Evolutionary conservation across 1,140 invertebrate species (phyloP), one percentile per base, ranked within the genome.

Genomic region (Drosophila busckii): DNA sequence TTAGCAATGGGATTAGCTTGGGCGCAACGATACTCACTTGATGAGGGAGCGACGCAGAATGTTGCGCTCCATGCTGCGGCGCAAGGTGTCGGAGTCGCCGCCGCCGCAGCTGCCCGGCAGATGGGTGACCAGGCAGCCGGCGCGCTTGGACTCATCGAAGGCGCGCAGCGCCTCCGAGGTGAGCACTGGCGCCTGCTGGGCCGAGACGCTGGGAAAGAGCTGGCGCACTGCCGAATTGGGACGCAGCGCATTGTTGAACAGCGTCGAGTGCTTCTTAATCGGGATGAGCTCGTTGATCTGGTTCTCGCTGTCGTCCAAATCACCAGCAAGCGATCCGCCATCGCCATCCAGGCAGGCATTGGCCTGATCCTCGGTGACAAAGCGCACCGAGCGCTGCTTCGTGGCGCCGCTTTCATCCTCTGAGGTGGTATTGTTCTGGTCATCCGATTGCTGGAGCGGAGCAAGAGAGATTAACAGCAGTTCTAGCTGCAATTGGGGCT

Each of bases 191-290:
- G 91, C 90, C 45, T 90, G 89, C 38, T 91, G 90, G 0, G 73
- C 73, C 34, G 89, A 90, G 23, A 90, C 89, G 12, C 84, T 76
- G 1, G 92, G 92, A 68, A 94, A 94, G 1, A 94, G 87, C 68
- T 94, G 93, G 15, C 93, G 88, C 6, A 94, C 92, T 4, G 93
- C 93, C 5, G 92, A 94, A 75, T 94, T 94, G 2, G 92, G 86
- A 15, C 86, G 68, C 38, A 86, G 23, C 10, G 84, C 86, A 29
- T 87, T 87, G 45, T 86, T 87, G 17, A 87, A 87, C 1, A 87
- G 48, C 3, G 82, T 87, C n/a, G 86, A 87, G 32, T 87, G 85
- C 42, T 87, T 87, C 53, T 86, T 86, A 28, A 87, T 84, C 0
- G 86, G 84, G 29, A 87, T 87, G 3, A 86, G 63, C 38, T 87